phyloP scores from a whole-genome alignment of 2,113 vertebrate genomes.

The Pedionomus torquatus region DNA sequence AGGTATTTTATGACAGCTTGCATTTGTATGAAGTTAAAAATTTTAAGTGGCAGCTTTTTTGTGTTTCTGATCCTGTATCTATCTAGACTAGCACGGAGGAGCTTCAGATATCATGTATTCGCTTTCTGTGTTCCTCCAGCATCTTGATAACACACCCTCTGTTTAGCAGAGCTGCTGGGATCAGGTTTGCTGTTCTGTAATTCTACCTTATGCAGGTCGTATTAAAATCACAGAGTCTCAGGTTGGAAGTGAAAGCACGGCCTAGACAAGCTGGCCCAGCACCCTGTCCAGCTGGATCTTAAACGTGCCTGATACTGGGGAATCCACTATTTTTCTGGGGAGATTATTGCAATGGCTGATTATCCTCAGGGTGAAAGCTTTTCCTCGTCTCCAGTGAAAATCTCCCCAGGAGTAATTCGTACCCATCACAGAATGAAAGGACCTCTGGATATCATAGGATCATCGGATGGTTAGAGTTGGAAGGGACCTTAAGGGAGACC shows the following conservation, averaged over 20 bases:
- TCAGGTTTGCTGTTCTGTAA: constrained; percentile 6
- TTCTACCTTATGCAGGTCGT: neutral
- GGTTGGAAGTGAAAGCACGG: neutral
- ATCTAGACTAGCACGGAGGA: constrained; percentile 12
- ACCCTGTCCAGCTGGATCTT: neutral
- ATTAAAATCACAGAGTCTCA: neutral
- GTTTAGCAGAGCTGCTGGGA: neutral
- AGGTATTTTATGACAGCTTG: constrained; percentile 72
- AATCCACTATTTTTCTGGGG: neutral
- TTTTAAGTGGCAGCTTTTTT: constrained; percentile 23
- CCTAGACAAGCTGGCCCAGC: neutral
- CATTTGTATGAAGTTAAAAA: constrained; percentile 60
- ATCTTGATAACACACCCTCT: neutral
- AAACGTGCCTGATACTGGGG: neutral
- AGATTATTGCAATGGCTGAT: neutral
- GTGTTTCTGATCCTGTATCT: neutral
- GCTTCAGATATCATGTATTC: constrained; percentile 6
- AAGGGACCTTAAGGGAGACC: too few species aligned
- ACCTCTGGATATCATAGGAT: too few species aligned
- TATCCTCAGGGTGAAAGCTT: neutral
- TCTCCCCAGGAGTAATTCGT: neutral
- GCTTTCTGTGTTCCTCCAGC: neutral
- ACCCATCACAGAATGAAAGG: neutral
- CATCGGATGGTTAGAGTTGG: too few species aligned
- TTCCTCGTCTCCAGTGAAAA: neutral